These are phyloP conservation scores for Drosophila diplacantha DNA, from an alignment of 2,888 invertebrate species.

Conservation along the genomic window DNA sequence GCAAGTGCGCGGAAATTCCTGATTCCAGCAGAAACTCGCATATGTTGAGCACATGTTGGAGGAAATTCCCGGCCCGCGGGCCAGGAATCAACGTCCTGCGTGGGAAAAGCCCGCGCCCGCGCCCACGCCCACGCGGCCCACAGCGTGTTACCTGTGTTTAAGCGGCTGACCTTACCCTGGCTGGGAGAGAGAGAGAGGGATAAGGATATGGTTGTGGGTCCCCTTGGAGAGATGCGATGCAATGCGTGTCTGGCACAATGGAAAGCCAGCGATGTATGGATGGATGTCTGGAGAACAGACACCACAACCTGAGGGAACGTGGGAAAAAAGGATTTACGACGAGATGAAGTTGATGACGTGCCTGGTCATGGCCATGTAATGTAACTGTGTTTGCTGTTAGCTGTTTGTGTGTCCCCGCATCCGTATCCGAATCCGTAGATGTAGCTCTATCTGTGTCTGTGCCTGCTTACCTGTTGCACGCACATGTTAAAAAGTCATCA, in stretches of 20 bases:
- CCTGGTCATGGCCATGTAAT: conserved; percentile 54
- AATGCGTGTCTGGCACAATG: conserved; percentile 44
- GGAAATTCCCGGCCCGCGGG: conserved; percentile 57
- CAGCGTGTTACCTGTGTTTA: conserved; percentile 32
- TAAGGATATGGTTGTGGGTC: not conserved
- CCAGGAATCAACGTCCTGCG: conserved; percentile 37
- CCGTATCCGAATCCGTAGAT: conserved; percentile 12
- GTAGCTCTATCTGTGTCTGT: conserved; percentile 13
- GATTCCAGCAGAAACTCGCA: conserved; percentile 37
- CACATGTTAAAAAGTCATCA: conserved; percentile 70
- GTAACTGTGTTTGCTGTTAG: conserved; percentile 15
- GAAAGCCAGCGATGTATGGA: conserved; percentile 22
- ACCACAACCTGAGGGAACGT: conserved; percentile 51
- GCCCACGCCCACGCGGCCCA: conserved; percentile 33
- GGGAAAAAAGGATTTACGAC: conserved; percentile 71
- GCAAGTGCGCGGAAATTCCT: conserved; percentile 65
- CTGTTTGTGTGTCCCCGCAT: conserved; percentile 7
- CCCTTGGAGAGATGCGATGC: conserved; percentile 15
- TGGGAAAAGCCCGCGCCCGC: conserved; percentile 45
- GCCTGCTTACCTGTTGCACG: conserved; percentile 61
- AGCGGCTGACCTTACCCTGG: conserved; percentile 31
- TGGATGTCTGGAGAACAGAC: conserved; percentile 10
- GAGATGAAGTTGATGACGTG: conserved; percentile 50
- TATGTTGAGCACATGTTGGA: conserved; percentile 64
- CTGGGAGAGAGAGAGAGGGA: not conserved